Evolutionary conservation across 2,888 invertebrate species (phyloP), one percentile per base, ranked within the genome.

Genomic region (Perithous albicinctus): DNA sequence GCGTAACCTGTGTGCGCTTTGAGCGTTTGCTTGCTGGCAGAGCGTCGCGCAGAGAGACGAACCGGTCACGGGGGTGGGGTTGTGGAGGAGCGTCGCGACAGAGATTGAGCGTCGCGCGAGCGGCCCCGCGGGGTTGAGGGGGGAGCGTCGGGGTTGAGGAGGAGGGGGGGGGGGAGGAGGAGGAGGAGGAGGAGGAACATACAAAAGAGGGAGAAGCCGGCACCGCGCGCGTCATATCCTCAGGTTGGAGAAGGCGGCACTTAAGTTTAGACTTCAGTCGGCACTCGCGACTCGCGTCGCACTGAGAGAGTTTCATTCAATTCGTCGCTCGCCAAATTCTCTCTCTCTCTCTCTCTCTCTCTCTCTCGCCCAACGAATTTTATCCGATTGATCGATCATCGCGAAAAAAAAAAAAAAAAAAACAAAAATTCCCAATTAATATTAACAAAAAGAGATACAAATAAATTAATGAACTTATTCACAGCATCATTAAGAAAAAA

Each of bases 211-310:
- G 69, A 64, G 80, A 78, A 85, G 88, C 84, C 86, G 85, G 88
- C 86, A 74, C 82, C 85, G 85, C 83, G 87, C 85, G 78, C 83
- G 84, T 84, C 84, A 84, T 91, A 89, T 89, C 88, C 89, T 90
- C 91, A 90, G 91, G 91, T 92, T 91, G 90, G 89, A 89, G 89
- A 89, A 88, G 89, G 90, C 86, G 89, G 88, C 87, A 89, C 87
- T 89, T 86, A 88, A 90, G 90, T 90, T 90, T 88, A 90, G 90
- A 89, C 89, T 88, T 90, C 91, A 91, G 91, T 92, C 90, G 89
- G 88, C 90, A 88, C 87, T 89, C 90, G 92, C 88, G 90, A 89
- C 89, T 90, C 90, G 88, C 87, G 89, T 87, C 86, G 86, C 85
- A 87, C 86, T 69, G 85, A 76, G 78, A 80, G 80, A 85, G 85